phyloP scores from a whole-genome alignment of 92 coral and sea anemone species.

The Parazoanthus swiftii region DNA sequence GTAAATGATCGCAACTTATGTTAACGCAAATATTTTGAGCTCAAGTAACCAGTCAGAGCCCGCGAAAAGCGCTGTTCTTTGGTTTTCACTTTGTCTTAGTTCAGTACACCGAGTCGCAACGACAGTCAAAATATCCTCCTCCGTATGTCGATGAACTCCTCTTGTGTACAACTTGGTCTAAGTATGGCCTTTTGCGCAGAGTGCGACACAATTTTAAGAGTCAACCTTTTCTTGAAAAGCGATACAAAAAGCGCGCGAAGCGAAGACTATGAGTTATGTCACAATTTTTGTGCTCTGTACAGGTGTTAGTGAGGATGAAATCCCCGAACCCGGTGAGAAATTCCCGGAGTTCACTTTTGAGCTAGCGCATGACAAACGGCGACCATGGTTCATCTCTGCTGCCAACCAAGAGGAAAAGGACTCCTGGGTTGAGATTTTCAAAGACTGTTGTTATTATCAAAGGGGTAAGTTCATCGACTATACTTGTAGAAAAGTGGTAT shows the following conservation, averaged over 20 bases:
- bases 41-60: too few relatives aligned
- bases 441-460: conserved; percentile 66
- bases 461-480: conserved; percentile 39
- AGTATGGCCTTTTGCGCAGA: too few relatives aligned
- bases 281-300: neutral
- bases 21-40: too few relatives aligned
- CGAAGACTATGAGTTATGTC: neutral
- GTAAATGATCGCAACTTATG: too few relatives aligned
- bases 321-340: conserved; percentile 63
- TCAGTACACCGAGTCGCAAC: too few relatives aligned
- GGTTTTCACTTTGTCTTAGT: too few relatives aligned
- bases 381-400: conserved; percentile 83
- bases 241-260: neutral
- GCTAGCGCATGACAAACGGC: conserved; percentile 76
- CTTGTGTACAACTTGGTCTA: too few relatives aligned
- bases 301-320: conserved; percentile 81
- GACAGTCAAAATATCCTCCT: too few relatives aligned
- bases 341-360: conserved; percentile 87
- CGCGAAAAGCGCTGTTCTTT: too few relatives aligned
- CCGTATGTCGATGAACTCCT: too few relatives aligned
- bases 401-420: conserved; percentile 82
- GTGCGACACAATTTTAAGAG: too few relatives aligned
- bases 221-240: neutral
- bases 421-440: conserved; percentile 83
- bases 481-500: neutral